Base-by-base conservation (phyloP, 2,113 vertebrate genomes). In the Lepidothrix coronata region DNA sequence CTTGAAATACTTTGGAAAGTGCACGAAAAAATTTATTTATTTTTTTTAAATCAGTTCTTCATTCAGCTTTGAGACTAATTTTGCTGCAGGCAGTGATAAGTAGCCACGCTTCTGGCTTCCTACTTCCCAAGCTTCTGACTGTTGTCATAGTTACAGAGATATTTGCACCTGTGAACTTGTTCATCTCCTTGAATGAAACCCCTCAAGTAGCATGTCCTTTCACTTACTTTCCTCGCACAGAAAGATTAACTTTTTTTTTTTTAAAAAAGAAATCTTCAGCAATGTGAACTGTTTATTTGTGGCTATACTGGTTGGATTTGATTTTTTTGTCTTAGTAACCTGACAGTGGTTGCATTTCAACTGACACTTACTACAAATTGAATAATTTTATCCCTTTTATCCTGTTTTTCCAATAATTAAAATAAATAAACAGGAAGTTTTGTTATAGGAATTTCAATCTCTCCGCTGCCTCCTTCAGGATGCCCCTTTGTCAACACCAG, bases 271-370 rank as follows among this genome's bases (percentile, higher is more conserved):
- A 63, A 11, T 15, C 1, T 20, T 39, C 30, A 44, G 1, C 24
- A 52, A 7, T 52, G 5, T 13, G 66, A 31, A 51, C 2, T 9
- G 25, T 30, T 70, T 74, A 12, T 43, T 89, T 84, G 71, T 44
- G 7, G 0, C 11, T 46, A 4, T 31, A 11, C 2, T 35, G 8
- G 8, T 27, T 43, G 4, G 3, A 59, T 89, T 84, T 0, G 0
- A 33, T 55, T 54, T 80, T 58, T 48, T 86, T 80, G 16, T n/a
- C 39, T 91, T 30, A 71, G 30, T 6, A 79, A 9, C 3, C 14
- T 51, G 13, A 25, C 7, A 65, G 9, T 11, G 18, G 6, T 35
- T 59, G 4, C 17, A n/a, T 66, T 80, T 72, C 41, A 61, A 24
- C 18, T 48, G 18, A 12, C 5, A 24, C 1, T 49, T 18, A 51